These are phyloP conservation scores for Cephus pygmeus DNA, from an alignment of 2,888 invertebrate species.

Conservation along the genomic window DNA sequence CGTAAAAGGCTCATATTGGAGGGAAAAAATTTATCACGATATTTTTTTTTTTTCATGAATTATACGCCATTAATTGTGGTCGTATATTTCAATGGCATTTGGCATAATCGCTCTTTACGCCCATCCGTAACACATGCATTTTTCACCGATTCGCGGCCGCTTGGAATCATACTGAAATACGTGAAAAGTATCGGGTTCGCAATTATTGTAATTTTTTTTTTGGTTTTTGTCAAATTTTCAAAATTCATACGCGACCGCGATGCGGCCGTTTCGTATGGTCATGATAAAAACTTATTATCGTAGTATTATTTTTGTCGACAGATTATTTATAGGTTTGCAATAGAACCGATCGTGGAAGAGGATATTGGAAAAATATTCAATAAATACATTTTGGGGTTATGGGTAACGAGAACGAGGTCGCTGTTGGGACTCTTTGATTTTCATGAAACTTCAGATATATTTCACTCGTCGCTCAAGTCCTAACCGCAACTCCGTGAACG, in stretches of 20 bases:
- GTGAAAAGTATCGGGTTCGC: background rate
- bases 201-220: background rate
- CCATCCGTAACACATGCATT: background rate
- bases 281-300: background rate
- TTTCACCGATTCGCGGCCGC: background rate
- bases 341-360: background rate
- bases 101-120: background rate
- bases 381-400: background rate
- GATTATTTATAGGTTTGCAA: background rate
- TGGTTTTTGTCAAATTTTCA: background rate
- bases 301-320: background rate
- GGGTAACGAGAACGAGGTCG: background rate
- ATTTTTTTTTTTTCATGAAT: background rate
- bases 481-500: background rate
- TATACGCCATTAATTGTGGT: background rate
- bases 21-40: background rate
- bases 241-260: background rate
- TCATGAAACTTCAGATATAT: background rate
- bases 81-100: background rate
- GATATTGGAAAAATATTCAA: background rate
- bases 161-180: background rate
- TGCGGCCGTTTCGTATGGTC: background rate
- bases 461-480: background rate
- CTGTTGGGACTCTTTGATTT: background rate
- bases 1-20: background rate